Evolutionary conservation across 2,113 vertebrate species (phyloP), one percentile per base, ranked within the genome.

Genomic region (Entelurus aequoreus): DNA sequence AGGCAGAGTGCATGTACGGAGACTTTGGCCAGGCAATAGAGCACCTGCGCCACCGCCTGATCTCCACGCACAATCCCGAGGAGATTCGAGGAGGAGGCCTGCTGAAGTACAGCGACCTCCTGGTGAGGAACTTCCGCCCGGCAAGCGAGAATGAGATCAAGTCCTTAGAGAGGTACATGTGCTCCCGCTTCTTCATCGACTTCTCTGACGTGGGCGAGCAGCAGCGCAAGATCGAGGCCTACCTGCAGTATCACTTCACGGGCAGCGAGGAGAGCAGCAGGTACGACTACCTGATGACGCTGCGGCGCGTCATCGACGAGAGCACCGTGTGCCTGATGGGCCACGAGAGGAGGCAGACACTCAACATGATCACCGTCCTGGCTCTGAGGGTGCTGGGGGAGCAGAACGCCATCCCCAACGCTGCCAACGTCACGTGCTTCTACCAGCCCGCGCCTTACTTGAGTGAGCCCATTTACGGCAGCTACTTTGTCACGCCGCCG

Each of bases 141-240:
- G 92, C 91, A 4, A 90, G 92, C 6, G 90, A 95, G 81, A 84
- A 82, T 0, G 92, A 97, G 87, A 97, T 99, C 69, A 98, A 97
- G 80, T 94, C 82, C 4, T 75, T 95, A 63, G 95, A 99, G 74
- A 92, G 95, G 19, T 99, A 99, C 82, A 99, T 99, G 96, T 99
- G 96, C 84, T 98, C 96, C 54, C 92, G 96, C 47, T 99, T 99
- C 86, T 99, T 99, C 86, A 98, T 99, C 44, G 96, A 99, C 89
- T 99, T 98, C 71, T 93, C 96, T 2, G 92, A 96, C 14, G 89
- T 98, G 42, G 81, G 82, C 4, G 93, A 97, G 81, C 96, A 99
- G 84, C 93, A 94, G 72, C 91, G 92, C 64, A 96, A 95, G 84
- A 94, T 99, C 11, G 94, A 99, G 84, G 95, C 94, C 1, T 96